Base-by-base conservation (phyloP, 2,888 invertebrate species). In the Nematopogon swammerdamellus region DNA sequence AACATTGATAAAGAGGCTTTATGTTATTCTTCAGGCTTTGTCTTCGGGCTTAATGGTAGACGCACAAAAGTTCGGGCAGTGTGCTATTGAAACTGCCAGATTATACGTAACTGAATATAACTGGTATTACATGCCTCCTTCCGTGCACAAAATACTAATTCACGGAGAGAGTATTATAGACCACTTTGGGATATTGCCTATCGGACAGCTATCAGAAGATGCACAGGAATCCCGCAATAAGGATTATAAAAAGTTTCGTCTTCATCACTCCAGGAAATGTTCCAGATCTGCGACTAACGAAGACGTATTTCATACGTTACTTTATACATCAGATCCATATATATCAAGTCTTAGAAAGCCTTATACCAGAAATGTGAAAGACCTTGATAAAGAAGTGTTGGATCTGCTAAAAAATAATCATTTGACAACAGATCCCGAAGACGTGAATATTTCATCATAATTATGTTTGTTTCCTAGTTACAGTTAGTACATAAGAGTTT, bases 211-310 rank as follows among this genome's bases (percentile, higher is more conserved):
- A 10, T 48, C 51, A 10, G 51, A 53, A 53, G 51, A 53, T 50
- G 53, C 53, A 18, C 53, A 53, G 18, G 49, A 53, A 44, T 51
- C 51, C 43, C 45, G 48, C 16, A 51, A 53, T 51, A 51, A 51
- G 36, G 50, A 50, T 49, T 50, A 51, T 49, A 53, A 51, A 51
- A 51, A 49, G 25, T 45, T 49, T 45, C 46, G 45, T 5, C 30
- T 47, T 19, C 46, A 51, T 50, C 51, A 51, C 50, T 50, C 51
- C 25, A 47, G 49, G 25, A 25, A 25, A 25, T 25, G 25, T 25
- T 25, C 25, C 25, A 25, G 25, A 25, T 25, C 25, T 25, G 25
- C 25, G 25, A 25, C 25, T 25, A 25, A 25, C 25, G 25, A 25
- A 25, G 25, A 25, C 25, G 25, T 25, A 25, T 25, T 25, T 25